Evolutionary conservation across 2,113 vertebrate genomes (phyloP), one percentile per base, ranked within the genome.

Genomic region (Platanista minor): DNA sequence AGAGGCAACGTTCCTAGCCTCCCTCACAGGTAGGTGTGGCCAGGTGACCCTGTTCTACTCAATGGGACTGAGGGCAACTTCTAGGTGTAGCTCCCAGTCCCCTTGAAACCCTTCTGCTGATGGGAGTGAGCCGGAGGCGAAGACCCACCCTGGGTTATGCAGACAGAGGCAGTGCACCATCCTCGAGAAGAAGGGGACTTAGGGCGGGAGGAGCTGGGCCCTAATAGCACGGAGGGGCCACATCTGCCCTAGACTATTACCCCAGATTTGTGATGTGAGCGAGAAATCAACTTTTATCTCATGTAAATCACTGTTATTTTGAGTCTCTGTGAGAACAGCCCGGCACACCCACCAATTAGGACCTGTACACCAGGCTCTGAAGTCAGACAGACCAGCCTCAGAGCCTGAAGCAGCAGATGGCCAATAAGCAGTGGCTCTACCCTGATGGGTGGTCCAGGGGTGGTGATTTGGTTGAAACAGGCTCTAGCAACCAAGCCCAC

Each of bases 181-280:
- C 15, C 41, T 27, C 0, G 14, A 91, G 54, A 43, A 25, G 3
- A 57, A 7, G 49, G 27, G 13, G 31, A 13, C 3, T 3, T 3
- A 1, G 20, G 3, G 5, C 18, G 20, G 57, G 15, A 62, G 15
- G 57, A 82, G 27, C 57, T 1, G 1, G 33, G 49, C 46, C n/a
- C 15, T 5, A 21, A 43, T 6, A 13, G 18, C 23, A 2, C 2
- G 29, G 14, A 62, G 41, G 52, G 0, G 2, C 54, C 66, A 46
- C 4, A 13, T 9, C 8, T 4, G 29, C 17, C 85, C 62, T 49
- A 2, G 27, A 27, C n/a, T 25, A 7, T 27, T 29, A 46, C 0
- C 2, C 6, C 57, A 92, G 69, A 83, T 69, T 17, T 29, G 52
- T n/a, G 57, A n/a, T 4, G 1, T 7, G 20, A 29, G 43, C 75